Evolutionary conservation across 1,140 invertebrate species (phyloP).

Genomic region (Batillaria attramentaria): DNA sequence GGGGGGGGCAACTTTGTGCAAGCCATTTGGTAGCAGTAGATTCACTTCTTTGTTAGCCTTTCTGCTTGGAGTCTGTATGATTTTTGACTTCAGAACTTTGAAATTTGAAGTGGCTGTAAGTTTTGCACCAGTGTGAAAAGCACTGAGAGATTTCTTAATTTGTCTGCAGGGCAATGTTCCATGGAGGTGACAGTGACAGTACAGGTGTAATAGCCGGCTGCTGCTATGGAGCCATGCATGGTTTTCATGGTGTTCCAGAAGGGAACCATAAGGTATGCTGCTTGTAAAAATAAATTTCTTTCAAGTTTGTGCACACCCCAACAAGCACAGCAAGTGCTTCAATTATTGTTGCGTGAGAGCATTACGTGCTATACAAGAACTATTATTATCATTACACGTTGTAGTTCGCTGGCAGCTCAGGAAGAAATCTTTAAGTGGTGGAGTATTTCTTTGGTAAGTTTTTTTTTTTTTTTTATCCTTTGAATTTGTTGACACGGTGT

Average conservation of each 20-base stretch:
- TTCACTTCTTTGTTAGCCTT: too few species aligned
- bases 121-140: too few species aligned
- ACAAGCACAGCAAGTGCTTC: neutral
- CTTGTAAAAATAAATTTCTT: neutral
- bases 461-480: too few species aligned
- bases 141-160: too few species aligned
- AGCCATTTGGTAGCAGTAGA: too few species aligned
- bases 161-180: slow-evolving; percentile 61
- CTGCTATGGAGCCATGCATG: slow-evolving; percentile 68
- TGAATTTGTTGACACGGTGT: too few species aligned
- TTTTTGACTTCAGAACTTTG: too few species aligned
- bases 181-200: slow-evolving; percentile 69
- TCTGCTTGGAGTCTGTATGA: too few species aligned
- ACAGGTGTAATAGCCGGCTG: slow-evolving; percentile 69
- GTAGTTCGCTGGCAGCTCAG: neutral
- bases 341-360: neutral
- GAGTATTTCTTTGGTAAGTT: too few species aligned
- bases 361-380: neutral
- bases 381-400: neutral
- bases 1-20: too few species aligned
- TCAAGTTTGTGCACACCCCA: neutral
- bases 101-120: too few species aligned
- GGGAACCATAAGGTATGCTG: slow-evolving; percentile 54
- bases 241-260: slow-evolving; percentile 61
- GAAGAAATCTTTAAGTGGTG: neutral